Base-by-base conservation (phyloP, 2,797 vertebrate genomes). In the Sciaenops ocellatus region DNA sequence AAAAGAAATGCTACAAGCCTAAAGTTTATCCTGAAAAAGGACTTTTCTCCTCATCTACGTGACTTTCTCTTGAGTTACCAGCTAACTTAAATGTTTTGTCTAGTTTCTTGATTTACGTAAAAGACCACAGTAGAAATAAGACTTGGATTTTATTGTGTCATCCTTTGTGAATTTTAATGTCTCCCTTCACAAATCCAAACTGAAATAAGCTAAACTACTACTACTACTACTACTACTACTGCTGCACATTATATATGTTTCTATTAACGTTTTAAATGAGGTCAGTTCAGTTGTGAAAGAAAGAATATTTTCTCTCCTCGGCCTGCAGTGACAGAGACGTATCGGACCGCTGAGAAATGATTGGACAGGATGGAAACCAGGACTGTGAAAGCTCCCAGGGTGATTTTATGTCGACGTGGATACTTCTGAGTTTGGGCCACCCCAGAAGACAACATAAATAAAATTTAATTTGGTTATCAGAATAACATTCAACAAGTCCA, bases 301-400 rank as follows among this genome's bases (percentile, higher is more conserved):
- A 82, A 79, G 55, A 62, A 75, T 26, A 7, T 56, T 76, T 74
- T 1, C 44, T 46, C 47, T 55, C 42, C 42, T 65, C 44, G 50
- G 71, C 24, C 64, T 69, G 50, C 17, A 48, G 38, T 70, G 79
- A 79, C 77, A 76, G 71, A 80, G 85, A 79, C 11, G 44, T 73
- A 82, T 72, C 12, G 65, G 47, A 48, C 84, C 20, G 4, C 47
- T 51, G 83, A 89, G 81, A 73, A 73, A 77, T 38, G 65, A 75
- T 51, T 70, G 75, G 69, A 74, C 85, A 80, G 84, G 84, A 89
- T 89, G 86, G 86, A 89, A 87, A 88, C 79, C 64, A 55, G 69
- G 67, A 82, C 50, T 74, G 59, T 59, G 82, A 86, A 86, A 59
- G 78, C 80, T 88, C 80, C 89, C 82, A 17, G 48, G 82, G 76